Base-by-base conservation (phyloP, 2,113 vertebrate genomes). In the Cheirogaleus medius region DNA sequence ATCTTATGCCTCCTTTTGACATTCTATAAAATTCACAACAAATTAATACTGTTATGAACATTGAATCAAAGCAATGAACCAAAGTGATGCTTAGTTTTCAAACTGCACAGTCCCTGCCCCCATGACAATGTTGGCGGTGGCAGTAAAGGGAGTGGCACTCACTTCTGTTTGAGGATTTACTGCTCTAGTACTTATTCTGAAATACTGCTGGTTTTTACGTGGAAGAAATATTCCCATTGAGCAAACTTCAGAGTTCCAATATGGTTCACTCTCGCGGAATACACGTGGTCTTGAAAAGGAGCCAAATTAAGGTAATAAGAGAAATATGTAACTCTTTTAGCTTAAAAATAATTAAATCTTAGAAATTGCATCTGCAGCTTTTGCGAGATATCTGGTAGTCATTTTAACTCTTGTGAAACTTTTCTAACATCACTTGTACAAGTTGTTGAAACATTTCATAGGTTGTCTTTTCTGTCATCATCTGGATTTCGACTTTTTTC, bases 41-140 rank as follows among this genome's bases (percentile, higher is more conserved):
- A 96, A 93, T 32, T 88, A 47, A 73, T 88, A 66, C 18, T 92
- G 23, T 66, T 66, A n/a, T 87, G 90, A 85, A n/a, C 23, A 82
- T 6, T 73, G 64, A 95, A 44, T 90, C 27, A 71, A 97, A 93
- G n/a, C 60, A 88, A 42, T 23, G 7, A 64, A 80, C 60, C 14
- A 37, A 69, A 91, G 7, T 29, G 42, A 78, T 63, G 49, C 14
- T 88, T 81, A 74, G 32, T 37, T 84, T 93, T 87, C 56, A 78
- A 68, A 66, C 56, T 18, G 29, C 42, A 71, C 0, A 29, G 20
- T 21, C 63, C 49, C 21, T 29, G 47, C 39, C 25, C 32, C n/a
- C 49, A 25, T 6, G 49, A 25, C 3, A 34, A 44, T 14, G 11
- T 17, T n/a, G 3, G 64, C 37, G 1, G 3, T 7, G 0, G 4